Evolutionary conservation across 2,113 vertebrate genomes (phyloP), one percentile per base, ranked within the genome.

Genomic region (Sinocyclocheilus maitianheensis): DNA sequence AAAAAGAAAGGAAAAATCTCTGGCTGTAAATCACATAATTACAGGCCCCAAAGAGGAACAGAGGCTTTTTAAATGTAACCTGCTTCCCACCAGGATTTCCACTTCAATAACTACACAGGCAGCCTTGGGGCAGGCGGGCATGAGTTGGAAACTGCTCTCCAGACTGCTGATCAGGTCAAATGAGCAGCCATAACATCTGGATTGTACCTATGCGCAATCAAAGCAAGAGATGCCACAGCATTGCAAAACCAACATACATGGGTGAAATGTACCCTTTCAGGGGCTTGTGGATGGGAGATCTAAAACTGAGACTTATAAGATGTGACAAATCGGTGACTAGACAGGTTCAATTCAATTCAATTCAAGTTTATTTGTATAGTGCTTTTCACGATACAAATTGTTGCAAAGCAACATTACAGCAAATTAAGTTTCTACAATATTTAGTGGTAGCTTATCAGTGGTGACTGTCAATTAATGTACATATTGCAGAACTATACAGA

Each of bases 1-100:
- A 43, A 9, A 43, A 43, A 18, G 10, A 53, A 87, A 84, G 20
- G 67, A 60, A 87, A 80, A 87, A 43, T 69, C 46, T 89, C 72
- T 87, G 48, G 72, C 76, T 40, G 40, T 89, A 89, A 89, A 90
- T 91, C 88, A 82, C 85, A 80, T 90, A 91, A 90, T 88, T 91
- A 90, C 77, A 90, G 87, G 65, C 55, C 43, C 62, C 26, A 22
- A n/a, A 40, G n/a, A 85, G 84, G 81, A 90, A 84, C 72, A 69
- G 30, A 84, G 83, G 71, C 65, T 87, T 88, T 90, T 76, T 58
- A 80, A 81, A 89, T 83, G 81, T 85, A 85, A 86, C 83, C 77
- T 88, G 62, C 85, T 84, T 85, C 81, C 63, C 82, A 85, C 74
- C 88, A 85, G 80, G 34, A 75, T 89, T 79, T 86, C 84, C 79